Base-by-base conservation (phyloP, 2,888 invertebrate species). In the Hypselothyrea guttata region DNA sequence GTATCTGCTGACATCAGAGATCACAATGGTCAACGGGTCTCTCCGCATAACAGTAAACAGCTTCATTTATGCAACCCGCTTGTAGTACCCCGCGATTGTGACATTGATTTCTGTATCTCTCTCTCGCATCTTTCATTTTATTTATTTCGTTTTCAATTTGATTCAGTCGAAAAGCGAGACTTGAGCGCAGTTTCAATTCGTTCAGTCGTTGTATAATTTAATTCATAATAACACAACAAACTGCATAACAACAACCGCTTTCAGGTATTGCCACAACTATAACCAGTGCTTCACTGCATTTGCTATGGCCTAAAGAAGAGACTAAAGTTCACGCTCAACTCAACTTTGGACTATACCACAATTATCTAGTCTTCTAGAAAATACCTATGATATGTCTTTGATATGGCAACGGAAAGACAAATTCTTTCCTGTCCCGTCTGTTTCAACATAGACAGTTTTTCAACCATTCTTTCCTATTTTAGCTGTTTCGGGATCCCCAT, bases 71-170 rank as follows among this genome's bases (percentile, higher is more conserved):
- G 70, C 64, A 69, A 69, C 56, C 42, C 18, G n/a, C n/a, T n/a
- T n/a, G n/a, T 3, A 8, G 2, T 7, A 34, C 40, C 44, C n/a
- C 16, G 35, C 13, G 84, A 71, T 84, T 84, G 79, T 78, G 85
- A 75, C 77, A 83, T 65, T 84, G 83, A 84, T 78, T 82, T 22
- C 77, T 40, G 37, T 41, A 31, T 64, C 42, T 35, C n/a, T 37
- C 28, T 55, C 54, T 45, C 40, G 35, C 12, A 46, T 28, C 28
- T 45, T 28, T 28, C 13, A 9, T 13, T 35, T 31, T 16, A 47
- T n/a, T n/a, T n/a, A n/a, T n/a, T n/a, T n/a, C n/a, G n/a, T n/a
- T n/a, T n/a, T n/a, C n/a, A n/a, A n/a, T n/a, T n/a, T n/a, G n/a
- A n/a, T n/a, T n/a, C n/a, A n/a, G n/a, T n/a, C n/a, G 1, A 18